Base-by-base conservation (phyloP, 2,888 invertebrate genomes). In the Lutraria lutraria region DNA sequence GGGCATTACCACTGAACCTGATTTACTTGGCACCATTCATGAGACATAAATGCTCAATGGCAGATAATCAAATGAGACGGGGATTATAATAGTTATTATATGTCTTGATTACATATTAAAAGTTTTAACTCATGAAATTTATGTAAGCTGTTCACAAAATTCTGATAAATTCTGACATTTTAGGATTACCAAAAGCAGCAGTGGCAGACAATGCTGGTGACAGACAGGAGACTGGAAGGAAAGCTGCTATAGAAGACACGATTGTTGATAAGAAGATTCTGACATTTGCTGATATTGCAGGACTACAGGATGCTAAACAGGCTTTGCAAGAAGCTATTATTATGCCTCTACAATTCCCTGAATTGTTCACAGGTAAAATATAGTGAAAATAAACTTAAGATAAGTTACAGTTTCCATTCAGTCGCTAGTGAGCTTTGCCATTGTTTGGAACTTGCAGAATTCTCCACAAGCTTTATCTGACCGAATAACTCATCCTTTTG, bases 321-420 rank as follows among this genome's bases (percentile, higher is more conserved):
- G 95, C 96, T 0, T 95, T 97, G 31, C 96, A 95, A 87, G 97
- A 97, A 90, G 96, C 97, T 12, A 95, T 97, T 21, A 95, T 97
- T 63, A 96, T 97, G 94, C 97, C 97, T 0, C 93, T 97, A 68
- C 96, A 96, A 87, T 97, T 97, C 94, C 97, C 97, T 10, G 97
- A 97, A 89, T 96, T 97, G 19, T 97, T 97, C 94, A 94, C 96
- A 89, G 97, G 97, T 96, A 87, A n/a, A 25, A 25, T 80, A 21
- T 34, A 0, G 21, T 19, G 16, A 76, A 34, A 8, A 56, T 56
- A 1, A 56, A 16, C 12, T 56, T 56, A 19, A 19, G 13, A 2
- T 56, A 56, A 12, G 56, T 56, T 19, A 12, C 56, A 56, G 19
- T 56, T 19, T 56, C 16, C 56, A 19, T 8, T 1, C 3, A 21